phyloP scores from a whole-genome alignment of 2,888 invertebrate species.

The Seira ritae region DNA sequence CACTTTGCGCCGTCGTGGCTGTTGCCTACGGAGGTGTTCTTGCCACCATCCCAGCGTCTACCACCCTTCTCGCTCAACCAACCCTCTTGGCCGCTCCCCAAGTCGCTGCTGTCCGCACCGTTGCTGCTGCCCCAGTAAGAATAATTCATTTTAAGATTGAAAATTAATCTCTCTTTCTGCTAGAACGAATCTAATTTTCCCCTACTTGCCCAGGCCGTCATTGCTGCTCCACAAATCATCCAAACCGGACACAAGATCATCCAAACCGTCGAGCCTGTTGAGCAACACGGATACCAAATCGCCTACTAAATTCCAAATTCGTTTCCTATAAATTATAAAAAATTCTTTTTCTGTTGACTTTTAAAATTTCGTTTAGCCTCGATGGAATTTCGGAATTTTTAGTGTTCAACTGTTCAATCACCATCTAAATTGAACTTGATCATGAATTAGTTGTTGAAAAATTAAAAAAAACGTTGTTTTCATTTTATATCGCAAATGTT shows the following conservation, averaged over 20 bases:
- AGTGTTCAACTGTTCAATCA: no score
- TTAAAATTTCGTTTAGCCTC: conserved; percentile 16
- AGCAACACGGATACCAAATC: conserved; percentile 74
- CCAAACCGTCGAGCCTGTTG: conserved; percentile 72
- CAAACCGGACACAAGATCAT: conserved; percentile 69
- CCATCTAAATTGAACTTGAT: no score
- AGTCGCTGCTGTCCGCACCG: no score
- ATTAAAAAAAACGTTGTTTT: no score
- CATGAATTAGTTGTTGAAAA: no score
- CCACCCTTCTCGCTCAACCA: conserved; percentile 54
- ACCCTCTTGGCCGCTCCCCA: no score
- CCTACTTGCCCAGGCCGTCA: conserved; percentile 45
- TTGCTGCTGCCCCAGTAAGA: no score
- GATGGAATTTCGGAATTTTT: no score
- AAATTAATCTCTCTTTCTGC: no score
- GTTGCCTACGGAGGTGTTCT: conserved; percentile 66
- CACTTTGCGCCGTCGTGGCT: conserved; percentile 68
- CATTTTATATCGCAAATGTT: no score
- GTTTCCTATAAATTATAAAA: conserved; percentile 56
- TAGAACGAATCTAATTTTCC: no score
- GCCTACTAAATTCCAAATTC: conserved; percentile 67
- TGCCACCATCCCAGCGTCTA: conserved; percentile 48
- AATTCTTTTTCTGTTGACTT: conserved; percentile 13
- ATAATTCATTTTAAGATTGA: no score
- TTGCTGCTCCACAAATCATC: conserved; percentile 53